Percentiles rank a stretch among this genome's conserved stretches.
Evolutionary conservation across 2,888 invertebrate genomes (phyloP).

Genomic region (Yponomeuta sedellus): DNA sequence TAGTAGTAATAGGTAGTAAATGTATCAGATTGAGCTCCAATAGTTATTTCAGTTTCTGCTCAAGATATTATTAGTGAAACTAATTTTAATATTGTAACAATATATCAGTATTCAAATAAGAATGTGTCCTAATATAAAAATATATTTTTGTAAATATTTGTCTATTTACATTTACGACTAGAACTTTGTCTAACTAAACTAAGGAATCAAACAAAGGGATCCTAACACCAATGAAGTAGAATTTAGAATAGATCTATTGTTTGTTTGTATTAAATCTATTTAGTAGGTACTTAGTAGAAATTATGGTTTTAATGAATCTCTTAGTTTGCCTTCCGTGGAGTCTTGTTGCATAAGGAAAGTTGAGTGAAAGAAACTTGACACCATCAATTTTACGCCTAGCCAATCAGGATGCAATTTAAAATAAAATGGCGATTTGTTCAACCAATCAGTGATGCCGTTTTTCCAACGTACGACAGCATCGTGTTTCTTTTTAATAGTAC

Average conservation of each 20-base stretch:
- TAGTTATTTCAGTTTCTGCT: neutral
- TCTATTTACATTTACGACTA: neutral
- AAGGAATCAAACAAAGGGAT: neutral
- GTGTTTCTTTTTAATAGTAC: no score
- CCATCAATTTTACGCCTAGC: no score
- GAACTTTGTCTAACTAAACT: neutral
- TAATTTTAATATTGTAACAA: neutral
- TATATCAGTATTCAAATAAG: neutral
- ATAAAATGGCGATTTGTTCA: no score
- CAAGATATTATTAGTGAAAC: neutral
- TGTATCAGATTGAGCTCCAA: neutral
- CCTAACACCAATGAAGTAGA: constrained; percentile 9
- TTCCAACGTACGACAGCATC: no score
- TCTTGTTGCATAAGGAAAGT: no score
- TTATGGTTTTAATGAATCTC: no score
- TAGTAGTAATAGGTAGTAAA: neutral
- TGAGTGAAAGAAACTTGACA: no score
- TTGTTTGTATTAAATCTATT: neutral
- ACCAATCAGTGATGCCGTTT: no score
- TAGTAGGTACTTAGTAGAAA: neutral
- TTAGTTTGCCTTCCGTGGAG: no score
- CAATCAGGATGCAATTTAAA: no score
- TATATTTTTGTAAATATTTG: constrained; percentile 1
- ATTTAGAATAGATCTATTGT: neutral
- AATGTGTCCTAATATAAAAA: neutral